A percentile compares a stretch with the other conserved stretches of the same genome.
phyloP scores from a whole-genome alignment of 2,888 invertebrate genomes.

The Plutella xylostella region DNA sequence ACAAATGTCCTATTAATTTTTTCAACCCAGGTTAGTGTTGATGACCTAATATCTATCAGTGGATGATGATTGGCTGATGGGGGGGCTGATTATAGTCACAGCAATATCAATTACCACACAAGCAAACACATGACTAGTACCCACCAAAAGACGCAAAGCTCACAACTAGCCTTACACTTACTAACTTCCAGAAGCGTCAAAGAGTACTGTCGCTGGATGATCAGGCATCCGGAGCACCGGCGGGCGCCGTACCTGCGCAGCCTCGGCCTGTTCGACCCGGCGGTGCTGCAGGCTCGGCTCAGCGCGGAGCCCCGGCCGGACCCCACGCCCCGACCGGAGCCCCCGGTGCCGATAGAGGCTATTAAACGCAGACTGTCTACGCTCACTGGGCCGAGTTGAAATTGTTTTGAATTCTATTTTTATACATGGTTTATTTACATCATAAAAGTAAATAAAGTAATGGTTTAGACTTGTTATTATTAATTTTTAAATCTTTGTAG shows the following conservation, averaged over 20 bases:
- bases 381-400: constrained; percentile 31
- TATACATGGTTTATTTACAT: too few species aligned
- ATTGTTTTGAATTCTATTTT: too few species aligned
- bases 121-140: not conserved
- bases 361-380: constrained; percentile 42
- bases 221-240: constrained; percentile 61
- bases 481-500: too few species aligned
- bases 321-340: constrained; percentile 19
- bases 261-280: constrained; percentile 62
- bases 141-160: not conserved
- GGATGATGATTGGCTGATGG: too few species aligned
- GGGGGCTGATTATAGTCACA: constrained; percentile 24
- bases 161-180: not conserved
- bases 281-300: constrained; percentile 42
- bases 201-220: constrained; percentile 69
- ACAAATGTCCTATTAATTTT: too few species aligned
- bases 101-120: constrained; percentile 60
- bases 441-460: too few species aligned
- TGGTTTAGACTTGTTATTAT: too few species aligned
- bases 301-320: constrained; percentile 31
- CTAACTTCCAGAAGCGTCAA: constrained; percentile 59
- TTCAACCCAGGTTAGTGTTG: too few species aligned
- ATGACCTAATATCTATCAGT: too few species aligned
- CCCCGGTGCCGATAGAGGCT: constrained; percentile 38
- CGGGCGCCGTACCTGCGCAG: constrained; percentile 65